phyloP scores from a whole-genome alignment of 2,888 invertebrate genomes.

The Biston betularia region DNA sequence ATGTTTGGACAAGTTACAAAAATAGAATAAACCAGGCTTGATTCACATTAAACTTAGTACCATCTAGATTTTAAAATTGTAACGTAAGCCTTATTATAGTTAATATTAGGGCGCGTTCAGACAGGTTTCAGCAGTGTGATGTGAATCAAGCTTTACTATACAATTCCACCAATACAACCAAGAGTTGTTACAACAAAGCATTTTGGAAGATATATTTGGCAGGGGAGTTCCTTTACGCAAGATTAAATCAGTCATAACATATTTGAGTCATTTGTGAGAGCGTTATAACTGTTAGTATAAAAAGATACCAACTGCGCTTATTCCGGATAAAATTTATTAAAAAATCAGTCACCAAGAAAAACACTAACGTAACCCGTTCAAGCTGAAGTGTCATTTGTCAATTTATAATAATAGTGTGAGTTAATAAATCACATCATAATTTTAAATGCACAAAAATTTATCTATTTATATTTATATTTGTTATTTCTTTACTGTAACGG shows the following conservation, averaged over 20 bases:
- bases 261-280: slow-evolving; percentile 47
- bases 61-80: neutral
- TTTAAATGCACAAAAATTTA: too few relatives aligned
- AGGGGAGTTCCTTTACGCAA: slow-evolving; percentile 62
- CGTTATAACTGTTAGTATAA: slow-evolving; percentile 11
- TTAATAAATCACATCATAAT: too few relatives aligned
- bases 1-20: slow-evolving; percentile 6
- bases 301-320: too few relatives aligned
- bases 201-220: slow-evolving; percentile 71
- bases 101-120: neutral
- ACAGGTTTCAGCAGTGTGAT: neutral
- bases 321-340: too few relatives aligned
- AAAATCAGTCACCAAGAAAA: too few relatives aligned
- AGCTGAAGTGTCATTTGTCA: too few relatives aligned
- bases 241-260: slow-evolving; percentile 54
- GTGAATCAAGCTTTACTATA: slow-evolving; percentile 5
- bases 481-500: too few relatives aligned
- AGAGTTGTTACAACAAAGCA: slow-evolving; percentile 22
- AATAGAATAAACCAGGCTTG: neutral
- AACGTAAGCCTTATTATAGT: neutral
- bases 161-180: slow-evolving; percentile 14
- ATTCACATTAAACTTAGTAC: neutral
- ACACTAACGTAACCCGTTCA: too few relatives aligned
- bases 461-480: too few relatives aligned
- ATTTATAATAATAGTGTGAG: too few relatives aligned